Evolutionary conservation across 1,140 invertebrate genomes (phyloP).

Genomic region (Drosophila novamexicana): DNA sequence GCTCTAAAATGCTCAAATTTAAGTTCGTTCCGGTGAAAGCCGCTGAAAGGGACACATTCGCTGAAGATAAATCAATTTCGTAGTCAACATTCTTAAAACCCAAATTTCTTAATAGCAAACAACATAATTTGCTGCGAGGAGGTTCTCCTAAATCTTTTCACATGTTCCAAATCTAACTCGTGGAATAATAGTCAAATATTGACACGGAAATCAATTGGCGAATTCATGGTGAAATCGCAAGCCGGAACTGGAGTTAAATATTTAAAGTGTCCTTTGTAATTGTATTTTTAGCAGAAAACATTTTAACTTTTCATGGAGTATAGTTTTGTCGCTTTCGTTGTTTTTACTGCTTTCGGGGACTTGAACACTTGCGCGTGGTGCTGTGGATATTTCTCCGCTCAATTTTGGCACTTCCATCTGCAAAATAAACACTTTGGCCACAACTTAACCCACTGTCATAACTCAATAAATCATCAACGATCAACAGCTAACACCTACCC

Average conservation of each 20-base stretch:
- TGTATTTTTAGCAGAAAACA: neutral
- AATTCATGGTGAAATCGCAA: neutral
- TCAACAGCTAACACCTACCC: slow-evolving; percentile 72
- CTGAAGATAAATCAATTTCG: neutral
- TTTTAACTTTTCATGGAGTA: neutral
- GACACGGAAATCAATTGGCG: too few species aligned
- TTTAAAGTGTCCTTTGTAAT: neutral
- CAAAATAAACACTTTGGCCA: slow-evolving; percentile 64
- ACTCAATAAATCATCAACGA: slow-evolving; percentile 73
- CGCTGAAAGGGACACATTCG: neutral
- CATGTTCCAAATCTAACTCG: too few species aligned
- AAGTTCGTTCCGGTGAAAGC: slow-evolving; percentile 19
- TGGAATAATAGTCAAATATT: too few species aligned
- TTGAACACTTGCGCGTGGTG: slow-evolving; percentile 1
- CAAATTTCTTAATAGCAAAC: too few species aligned
- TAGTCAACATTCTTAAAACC: neutral
- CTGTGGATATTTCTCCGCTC: slow-evolving; percentile 24
- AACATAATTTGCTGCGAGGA: too few species aligned
- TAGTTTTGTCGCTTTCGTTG: neutral
- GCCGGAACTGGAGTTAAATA: neutral
- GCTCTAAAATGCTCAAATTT: neutral
- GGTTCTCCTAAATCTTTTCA: too few species aligned
- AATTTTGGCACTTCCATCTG: slow-evolving; percentile 54
- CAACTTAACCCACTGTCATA: slow-evolving; percentile 76
- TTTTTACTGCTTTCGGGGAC: neutral